phyloP scores from a whole-genome alignment of 2,888 invertebrate genomes.

The Cremastobaeus sp. region DNA sequence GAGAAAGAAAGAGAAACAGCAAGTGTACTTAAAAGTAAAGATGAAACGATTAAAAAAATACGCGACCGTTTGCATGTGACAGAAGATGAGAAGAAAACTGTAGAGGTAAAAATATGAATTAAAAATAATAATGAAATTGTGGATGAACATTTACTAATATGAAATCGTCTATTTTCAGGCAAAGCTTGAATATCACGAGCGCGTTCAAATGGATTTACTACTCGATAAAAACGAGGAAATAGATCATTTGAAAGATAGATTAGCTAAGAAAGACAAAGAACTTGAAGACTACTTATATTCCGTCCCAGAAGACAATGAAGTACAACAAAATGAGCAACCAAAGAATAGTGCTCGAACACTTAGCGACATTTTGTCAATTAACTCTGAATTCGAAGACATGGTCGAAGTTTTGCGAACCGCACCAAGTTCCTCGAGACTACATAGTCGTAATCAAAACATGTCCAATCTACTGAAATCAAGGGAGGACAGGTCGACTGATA shows the following conservation, averaged over 20 bases:
- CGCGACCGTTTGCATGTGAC: slow-evolving; percentile 71
- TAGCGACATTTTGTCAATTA: slow-evolving; percentile 85
- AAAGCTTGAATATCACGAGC: slow-evolving; percentile 71
- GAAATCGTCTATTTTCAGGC: slow-evolving; percentile 59
- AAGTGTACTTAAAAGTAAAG: slow-evolving; percentile 72
- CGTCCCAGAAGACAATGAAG: slow-evolving; percentile 81
- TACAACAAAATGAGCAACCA: slow-evolving; percentile 77
- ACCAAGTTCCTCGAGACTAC: slow-evolving; percentile 64
- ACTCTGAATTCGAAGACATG: slow-evolving; percentile 84
- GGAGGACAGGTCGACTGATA: slow-evolving; percentile 8
- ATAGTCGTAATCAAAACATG: slow-evolving; percentile 53
- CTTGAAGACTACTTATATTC: slow-evolving; percentile 80
- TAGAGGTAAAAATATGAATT: slow-evolving; percentile 68
- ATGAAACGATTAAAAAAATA: slow-evolving; percentile 73
- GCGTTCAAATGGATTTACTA: slow-evolving; percentile 79
- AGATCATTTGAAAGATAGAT: slow-evolving; percentile 81
- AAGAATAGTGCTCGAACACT: slow-evolving; percentile 85
- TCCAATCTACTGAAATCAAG: slow-evolving; percentile 15
- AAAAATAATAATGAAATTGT: neutral
- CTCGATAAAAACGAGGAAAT: slow-evolving; percentile 86
- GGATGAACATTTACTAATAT: neutral
- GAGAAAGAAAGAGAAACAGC: slow-evolving; percentile 76
- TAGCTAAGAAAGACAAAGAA: slow-evolving; percentile 80
- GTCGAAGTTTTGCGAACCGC: slow-evolving; percentile 70
- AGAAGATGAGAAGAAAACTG: slow-evolving; percentile 74